Evolutionary conservation across 2,888 invertebrate species (phyloP), one percentile per base, ranked within the genome.

Genomic region (Melanostoma mellinum): DNA sequence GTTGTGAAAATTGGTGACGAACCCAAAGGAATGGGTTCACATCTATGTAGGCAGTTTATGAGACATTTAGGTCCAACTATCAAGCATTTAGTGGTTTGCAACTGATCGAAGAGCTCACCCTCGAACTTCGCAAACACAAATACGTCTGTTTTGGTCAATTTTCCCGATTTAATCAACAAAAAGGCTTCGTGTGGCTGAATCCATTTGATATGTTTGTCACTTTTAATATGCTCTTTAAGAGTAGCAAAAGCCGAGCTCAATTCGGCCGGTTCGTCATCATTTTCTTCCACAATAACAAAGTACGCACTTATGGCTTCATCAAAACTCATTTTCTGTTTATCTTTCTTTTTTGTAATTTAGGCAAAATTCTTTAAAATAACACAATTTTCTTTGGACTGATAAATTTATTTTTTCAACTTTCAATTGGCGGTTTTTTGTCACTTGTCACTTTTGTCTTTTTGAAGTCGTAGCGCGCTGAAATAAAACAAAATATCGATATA

Each of bases 51-150:
- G 88, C 97, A 97, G 53, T 94, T 93, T 61, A 95, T 92, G 10
- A 98, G 89, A 88, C 97, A 97, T 68, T 94, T 93, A 0, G 98
- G 97, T 0, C 98, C 97, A 76, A 97, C 92, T 85, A 98, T 93
- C 94, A 95, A 92, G 87, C 95, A 94, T 87, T 94, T 95, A 1
- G 93, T 94, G 55, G 90, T 89, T 86, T 92, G 92, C 4, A 96
- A 88, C 87, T 94, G 93, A 0, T 94, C 92, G 91, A 95, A 98
- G 0, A 94, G 91, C 3, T 93, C 91, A 8, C 97, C 97, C 85
- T 93, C 92, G 91, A 98, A 98, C 53, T 94, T 92, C 73, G 96
- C 94, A 88, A 97, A 92, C 0, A 98, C 94, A 89, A 97, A 95
- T 1, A 97, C 94, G 92, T 96, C 95, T 86, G 93, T 94, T 86